Evolutionary conservation across 2,888 invertebrate genomes (phyloP).

Genomic region (Caenorhabditis auriculariae): DNA sequence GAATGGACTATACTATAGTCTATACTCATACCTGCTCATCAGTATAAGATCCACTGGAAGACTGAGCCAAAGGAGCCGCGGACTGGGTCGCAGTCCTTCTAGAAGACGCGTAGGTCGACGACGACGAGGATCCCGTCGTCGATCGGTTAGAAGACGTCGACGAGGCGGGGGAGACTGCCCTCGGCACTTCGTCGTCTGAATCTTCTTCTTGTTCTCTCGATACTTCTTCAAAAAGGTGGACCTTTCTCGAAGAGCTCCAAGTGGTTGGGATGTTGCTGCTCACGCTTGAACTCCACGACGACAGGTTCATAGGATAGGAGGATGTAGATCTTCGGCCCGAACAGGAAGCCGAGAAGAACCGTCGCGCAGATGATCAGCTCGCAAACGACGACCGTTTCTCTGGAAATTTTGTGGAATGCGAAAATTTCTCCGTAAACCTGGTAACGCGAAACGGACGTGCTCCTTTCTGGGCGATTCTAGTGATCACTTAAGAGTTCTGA

Average conservation of each 20-base stretch:
- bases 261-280: conserved; percentile 27
- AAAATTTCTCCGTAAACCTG: no score
- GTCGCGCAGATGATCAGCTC: conserved; percentile 56
- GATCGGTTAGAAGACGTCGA: conserved; percentile 33
- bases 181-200: conserved; percentile 41
- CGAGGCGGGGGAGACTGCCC: conserved; percentile 43
- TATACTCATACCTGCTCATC: not conserved
- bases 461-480: no score
- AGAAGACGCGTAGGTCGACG: conserved; percentile 17
- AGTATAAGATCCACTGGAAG: not conserved
- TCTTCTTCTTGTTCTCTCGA: not conserved
- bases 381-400: conserved; percentile 42
- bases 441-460: no score
- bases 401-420: not conserved
- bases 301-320: conserved; percentile 62
- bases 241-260: conserved; percentile 51
- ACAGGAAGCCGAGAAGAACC: conserved; percentile 58
- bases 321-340: conserved; percentile 63
- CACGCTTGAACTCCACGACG: conserved; percentile 56
- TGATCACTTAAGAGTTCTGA: no score
- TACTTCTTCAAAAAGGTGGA: not conserved
- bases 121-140: conserved; percentile 6
- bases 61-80: not conserved
- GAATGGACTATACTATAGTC: no score
- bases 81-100: not conserved